These are phyloP conservation scores for Hydrochoerus hydrochaeris DNA, from an alignment of 2,113 vertebrate species.

Conservation along the genomic window DNA sequence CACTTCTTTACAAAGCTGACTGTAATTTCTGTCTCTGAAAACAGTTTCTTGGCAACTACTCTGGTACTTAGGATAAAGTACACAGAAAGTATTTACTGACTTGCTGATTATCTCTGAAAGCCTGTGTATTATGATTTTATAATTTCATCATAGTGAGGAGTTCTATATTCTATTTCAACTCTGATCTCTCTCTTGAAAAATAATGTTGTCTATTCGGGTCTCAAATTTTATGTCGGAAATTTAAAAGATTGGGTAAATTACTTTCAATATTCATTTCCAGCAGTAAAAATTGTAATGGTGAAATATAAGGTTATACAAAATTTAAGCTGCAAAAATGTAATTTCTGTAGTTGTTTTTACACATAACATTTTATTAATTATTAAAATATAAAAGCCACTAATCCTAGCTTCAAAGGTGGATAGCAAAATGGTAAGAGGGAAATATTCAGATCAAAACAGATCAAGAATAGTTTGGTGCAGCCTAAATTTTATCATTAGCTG, in stretches of 20 bases:
- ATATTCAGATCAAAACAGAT: constrained; percentile 28
- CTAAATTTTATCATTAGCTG: constrained; percentile 30
- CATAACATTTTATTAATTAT: too few species aligned
- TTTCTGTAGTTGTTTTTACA: not conserved
- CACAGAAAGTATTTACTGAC: not conserved
- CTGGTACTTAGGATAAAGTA: not conserved
- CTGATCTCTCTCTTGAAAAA: not conserved
- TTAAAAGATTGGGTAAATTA: not conserved
- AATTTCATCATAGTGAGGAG: not conserved
- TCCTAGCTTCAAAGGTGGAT: not conserved
- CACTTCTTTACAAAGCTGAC: constrained; percentile 31
- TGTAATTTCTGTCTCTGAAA: constrained; percentile 1
- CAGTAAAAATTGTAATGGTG: not conserved
- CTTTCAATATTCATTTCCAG: not conserved
- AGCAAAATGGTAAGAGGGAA: constrained; percentile 18
- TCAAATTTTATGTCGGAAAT: not conserved
- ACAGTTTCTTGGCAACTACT: not conserved
- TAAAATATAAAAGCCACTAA: not conserved
- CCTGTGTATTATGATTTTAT: not conserved
- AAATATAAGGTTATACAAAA: not conserved
- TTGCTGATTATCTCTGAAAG: not conserved
- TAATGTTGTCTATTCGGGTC: not conserved
- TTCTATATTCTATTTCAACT: not conserved
- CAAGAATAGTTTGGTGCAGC: constrained; percentile 14
- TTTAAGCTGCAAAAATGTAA: not conserved